Evolutionary conservation across 2,888 invertebrate species (phyloP).

Genomic region (Exephanes ischioxanthus): DNA sequence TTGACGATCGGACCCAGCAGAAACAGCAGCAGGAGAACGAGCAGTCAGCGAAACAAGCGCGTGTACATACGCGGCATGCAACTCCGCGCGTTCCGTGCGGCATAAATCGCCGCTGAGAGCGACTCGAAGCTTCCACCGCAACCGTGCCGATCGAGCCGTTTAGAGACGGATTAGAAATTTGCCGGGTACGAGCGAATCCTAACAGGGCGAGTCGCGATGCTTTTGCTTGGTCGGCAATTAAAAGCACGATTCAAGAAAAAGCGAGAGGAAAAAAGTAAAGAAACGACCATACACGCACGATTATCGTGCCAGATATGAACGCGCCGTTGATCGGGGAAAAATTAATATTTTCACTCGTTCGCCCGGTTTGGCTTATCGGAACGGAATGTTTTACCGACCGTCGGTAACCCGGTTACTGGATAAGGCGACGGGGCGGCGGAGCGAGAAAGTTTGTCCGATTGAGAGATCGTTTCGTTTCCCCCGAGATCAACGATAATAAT

Average conservation of each 20-base stretch:
- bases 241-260: conserved; percentile 23
- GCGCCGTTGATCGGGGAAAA: conserved; percentile 45
- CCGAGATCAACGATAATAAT: background rate
- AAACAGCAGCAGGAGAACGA: conserved; percentile 2
- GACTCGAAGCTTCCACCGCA: background rate
- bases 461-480: background rate
- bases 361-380: background rate
- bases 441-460: background rate
- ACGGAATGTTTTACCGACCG: background rate
- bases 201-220: background rate
- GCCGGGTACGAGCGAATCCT: too few species aligned
- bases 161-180: conserved; percentile 42
- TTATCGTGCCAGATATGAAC: conserved; percentile 54
- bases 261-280: background rate
- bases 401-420: background rate
- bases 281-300: conserved; percentile 22
- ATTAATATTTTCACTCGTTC: conserved; percentile 26
- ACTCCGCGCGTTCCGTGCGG: conserved; percentile 3
- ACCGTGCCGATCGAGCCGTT: conserved; percentile 29
- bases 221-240: conserved; percentile 17
- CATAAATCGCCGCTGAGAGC: background rate
- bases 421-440: background rate
- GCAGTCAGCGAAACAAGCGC: conserved; percentile 34
- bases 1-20: conserved; percentile 48
- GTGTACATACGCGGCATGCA: conserved; percentile 43